Evolutionary conservation across 2,888 invertebrate species (phyloP).

Genomic region (Entomobrya multifasciata): DNA sequence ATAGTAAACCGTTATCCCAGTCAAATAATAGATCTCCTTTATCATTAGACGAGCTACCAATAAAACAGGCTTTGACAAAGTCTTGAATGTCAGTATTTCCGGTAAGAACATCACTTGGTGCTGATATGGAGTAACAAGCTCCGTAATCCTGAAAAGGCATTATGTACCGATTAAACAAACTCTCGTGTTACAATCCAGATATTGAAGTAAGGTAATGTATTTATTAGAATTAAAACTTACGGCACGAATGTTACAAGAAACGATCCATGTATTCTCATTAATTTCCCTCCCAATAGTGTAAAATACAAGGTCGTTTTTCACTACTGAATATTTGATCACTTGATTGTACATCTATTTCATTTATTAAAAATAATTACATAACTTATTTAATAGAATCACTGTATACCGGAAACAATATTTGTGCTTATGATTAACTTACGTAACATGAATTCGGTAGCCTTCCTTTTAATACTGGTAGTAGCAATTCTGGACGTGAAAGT

Average conservation of each 20-base stretch:
- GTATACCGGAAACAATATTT: not conserved
- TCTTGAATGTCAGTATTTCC: not conserved
- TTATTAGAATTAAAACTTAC: not conserved
- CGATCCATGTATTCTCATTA: slow-evolving; percentile 9
- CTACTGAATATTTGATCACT: not conserved
- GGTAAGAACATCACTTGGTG: not conserved
- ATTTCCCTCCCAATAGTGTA: not conserved
- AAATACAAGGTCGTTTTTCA: not conserved
- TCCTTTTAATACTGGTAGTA: not conserved
- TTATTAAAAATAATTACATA: not conserved
- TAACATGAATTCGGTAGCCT: slow-evolving; percentile 7
- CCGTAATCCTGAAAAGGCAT: slow-evolving; percentile 1
- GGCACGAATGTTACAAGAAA: not conserved
- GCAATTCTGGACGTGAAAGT: not conserved
- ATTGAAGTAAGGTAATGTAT: no score
- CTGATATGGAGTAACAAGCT: not conserved
- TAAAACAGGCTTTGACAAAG: no score
- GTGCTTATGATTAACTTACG: not conserved
- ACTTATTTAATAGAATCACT: not conserved
- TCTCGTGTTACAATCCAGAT: no score
- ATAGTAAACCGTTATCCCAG: slow-evolving; percentile 40
- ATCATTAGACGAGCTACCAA: no score
- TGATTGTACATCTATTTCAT: not conserved
- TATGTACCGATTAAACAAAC: not conserved
- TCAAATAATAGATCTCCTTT: no score